Percentiles rank a stretch among this genome's conserved stretches.
phyloP scores from a whole-genome alignment of 2,113 vertebrate genomes.

The Microcebus tavaratra region DNA sequence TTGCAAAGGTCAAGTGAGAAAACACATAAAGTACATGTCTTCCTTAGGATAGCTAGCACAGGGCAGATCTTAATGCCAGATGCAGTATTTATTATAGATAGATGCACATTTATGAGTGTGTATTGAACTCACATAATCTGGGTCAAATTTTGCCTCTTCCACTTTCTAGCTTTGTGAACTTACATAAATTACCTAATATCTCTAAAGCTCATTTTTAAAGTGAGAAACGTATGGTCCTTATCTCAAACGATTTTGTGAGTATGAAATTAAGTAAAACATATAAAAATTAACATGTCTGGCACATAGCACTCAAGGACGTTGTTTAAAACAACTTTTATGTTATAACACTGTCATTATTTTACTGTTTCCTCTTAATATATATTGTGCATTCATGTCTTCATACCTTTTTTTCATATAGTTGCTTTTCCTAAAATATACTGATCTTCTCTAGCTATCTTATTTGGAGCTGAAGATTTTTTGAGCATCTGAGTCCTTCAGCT shows the following conservation, averaged over 20 bases:
- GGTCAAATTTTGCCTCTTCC: neutral
- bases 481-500: neutral
- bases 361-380: neutral
- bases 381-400: neutral
- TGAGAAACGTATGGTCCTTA: neutral
- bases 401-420: neutral
- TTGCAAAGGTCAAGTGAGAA: neutral
- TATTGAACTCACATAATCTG: neutral
- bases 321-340: neutral
- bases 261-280: conserved; percentile 10
- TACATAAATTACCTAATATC: neutral
- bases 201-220: neutral
- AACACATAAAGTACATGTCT: neutral
- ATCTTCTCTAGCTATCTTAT: neutral
- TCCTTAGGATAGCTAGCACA: too few relatives aligned
- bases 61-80: neutral
- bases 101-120: neutral
- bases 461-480: neutral
- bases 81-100: neutral
- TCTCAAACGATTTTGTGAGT: neutral
- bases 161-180: neutral
- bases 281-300: neutral
- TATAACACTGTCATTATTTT: neutral
- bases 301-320: neutral
- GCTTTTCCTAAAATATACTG: neutral